Percentiles rank a stretch among this genome's conserved stretches.
phyloP scores from a whole-genome alignment of 2,797 vertebrate genomes.

The Clarias laeviceps region DNA sequence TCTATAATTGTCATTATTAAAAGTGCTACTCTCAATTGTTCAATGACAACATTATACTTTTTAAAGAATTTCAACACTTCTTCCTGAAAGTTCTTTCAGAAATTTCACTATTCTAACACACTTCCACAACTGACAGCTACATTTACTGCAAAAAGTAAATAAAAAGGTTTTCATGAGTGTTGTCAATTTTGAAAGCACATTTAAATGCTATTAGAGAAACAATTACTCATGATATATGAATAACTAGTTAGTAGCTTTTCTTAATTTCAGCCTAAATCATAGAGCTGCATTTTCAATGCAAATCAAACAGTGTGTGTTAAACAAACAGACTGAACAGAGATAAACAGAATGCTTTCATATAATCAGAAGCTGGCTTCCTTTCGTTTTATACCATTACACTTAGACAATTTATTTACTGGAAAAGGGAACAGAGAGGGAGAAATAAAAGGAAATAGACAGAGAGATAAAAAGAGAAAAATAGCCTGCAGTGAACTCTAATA shows the following conservation, averaged over 20 bases:
- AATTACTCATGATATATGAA: neutral
- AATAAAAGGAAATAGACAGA: neutral
- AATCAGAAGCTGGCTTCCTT: slow-evolving; percentile 8
- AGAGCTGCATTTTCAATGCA: neutral
- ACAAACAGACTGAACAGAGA: slow-evolving; percentile 3
- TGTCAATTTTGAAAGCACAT: neutral
- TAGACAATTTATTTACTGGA: slow-evolving; percentile 11
- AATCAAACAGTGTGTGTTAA: neutral
- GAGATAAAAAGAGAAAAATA: neutral
- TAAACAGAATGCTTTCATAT: neutral
- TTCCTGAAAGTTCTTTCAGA: neutral
- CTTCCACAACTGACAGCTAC: neutral
- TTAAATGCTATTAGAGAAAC: neutral
- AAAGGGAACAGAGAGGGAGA: slow-evolving; percentile 1
- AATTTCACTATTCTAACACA: neutral
- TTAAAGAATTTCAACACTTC: neutral
- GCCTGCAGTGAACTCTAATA: slow-evolving; percentile 53
- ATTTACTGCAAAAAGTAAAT: neutral
- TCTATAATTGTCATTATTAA: neutral
- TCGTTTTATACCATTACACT: neutral
- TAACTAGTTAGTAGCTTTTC: neutral
- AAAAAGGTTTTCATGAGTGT: too few species aligned
- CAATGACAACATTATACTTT: neutral
- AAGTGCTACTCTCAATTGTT: neutral
- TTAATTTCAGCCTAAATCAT: too few species aligned